Conservation (phyloP, 2,797 vertebrate species). For the Holocentrus rufus region DNA sequence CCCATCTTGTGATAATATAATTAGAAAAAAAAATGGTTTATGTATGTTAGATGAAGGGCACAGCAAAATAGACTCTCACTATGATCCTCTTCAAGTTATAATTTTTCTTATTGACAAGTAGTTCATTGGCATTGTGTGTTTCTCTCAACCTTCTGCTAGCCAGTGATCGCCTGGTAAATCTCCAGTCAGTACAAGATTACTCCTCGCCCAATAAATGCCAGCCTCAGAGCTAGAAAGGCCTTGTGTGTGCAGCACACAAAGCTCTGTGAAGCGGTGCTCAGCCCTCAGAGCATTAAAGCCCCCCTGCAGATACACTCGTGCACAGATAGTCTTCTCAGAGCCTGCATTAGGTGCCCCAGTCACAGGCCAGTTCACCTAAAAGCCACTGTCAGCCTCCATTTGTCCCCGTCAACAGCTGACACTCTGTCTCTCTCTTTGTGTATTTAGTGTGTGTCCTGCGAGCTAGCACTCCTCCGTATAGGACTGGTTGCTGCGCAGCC, state of each 20-base stretch:
- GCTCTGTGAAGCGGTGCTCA: conserved; percentile 8
- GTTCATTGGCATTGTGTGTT: too few relatives aligned
- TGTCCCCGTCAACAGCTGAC: conserved; percentile 44
- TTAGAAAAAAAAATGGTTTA: not conserved
- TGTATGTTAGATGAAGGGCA: not conserved
- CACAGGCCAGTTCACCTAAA: conserved; percentile 36
- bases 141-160: not conserved
- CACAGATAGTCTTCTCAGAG: conserved; percentile 35
- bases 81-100: conserved; percentile 9
- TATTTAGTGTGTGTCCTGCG: conserved; percentile 35
- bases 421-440: conserved; percentile 43
- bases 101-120: too few relatives aligned
- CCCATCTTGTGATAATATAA: not conserved
- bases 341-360: conserved; percentile 39
- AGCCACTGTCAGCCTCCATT: conserved; percentile 53
- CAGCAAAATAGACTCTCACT: not conserved
- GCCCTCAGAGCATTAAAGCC: conserved; percentile 15
- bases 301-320: conserved; percentile 15
- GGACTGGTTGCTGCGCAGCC: conserved; percentile 15
- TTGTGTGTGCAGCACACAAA: conserved; percentile 14
- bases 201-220: conserved; percentile 12
- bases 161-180: not conserved
- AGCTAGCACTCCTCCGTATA: conserved; percentile 45
- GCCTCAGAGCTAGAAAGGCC: not conserved
- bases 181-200: not conserved